Base-by-base conservation (phyloP, 1,140 invertebrate genomes). In the Streblospio benedicti region DNA sequence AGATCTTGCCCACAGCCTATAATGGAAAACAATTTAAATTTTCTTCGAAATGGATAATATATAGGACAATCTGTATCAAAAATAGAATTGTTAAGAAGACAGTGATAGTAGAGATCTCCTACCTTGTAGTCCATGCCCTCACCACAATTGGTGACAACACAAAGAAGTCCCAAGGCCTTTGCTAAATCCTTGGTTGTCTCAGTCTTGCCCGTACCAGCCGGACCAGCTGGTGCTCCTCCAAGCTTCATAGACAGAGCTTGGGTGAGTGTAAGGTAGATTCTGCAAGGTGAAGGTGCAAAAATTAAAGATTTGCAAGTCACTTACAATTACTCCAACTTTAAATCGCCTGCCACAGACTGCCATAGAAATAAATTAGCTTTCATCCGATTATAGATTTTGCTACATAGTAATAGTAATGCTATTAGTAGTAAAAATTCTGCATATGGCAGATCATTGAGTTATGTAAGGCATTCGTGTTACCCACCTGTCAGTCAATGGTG, bases 161-260 rank as follows among this genome's bases (percentile, higher is more conserved):
- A 93, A 0, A 93, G 77, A 12, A 92, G 75, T 2, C 88, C 91
- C 61, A 93, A 74, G 2, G 89, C 88, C 78, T 92, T 92, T 0
- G 90, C 91, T 47, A 94, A 76, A 80, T 93, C 90, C 72, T 93
- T 93, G 0, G 85, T 85, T 0, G 90, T 93, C 78, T 93, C 91
- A 0, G 91, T 93, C 79, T 95, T 95, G 20, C 91, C 91, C 5
- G 90, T 92, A 45, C 85, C 77, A 28, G 76, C 77, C 28, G 77
- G 75, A 18, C 76, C 78, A 14, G 88, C 87, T 0, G 89, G 89
- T 5, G 90, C 89, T n/a, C 88, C 88, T 23, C 90, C 90, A 43
- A 93, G 77, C 59, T 90, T 84, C 87, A 93, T 90, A 0, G 87
- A 87, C 32, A 62, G 56, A 20, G 56, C 74, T 67, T 79, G 91